Evolutionary conservation across 2,888 invertebrate species (phyloP).

Genomic region (Chrysolina haemoptera): DNA sequence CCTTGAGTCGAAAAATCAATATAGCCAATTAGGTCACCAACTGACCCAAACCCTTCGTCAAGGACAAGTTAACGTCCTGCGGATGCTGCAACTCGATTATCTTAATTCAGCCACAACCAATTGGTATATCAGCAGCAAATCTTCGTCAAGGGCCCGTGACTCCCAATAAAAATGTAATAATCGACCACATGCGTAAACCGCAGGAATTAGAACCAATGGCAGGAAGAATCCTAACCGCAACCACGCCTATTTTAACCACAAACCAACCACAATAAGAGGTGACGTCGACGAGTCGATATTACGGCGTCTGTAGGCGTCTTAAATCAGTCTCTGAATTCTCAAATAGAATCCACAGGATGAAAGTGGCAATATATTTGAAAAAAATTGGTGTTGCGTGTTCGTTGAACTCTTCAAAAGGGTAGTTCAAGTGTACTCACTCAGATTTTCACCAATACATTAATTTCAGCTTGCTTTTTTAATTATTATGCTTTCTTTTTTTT

Average conservation of each 20-base stretch:
- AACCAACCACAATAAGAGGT: conserved; percentile 72
- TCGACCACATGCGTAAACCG: conserved; percentile 73
- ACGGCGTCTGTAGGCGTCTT: conserved; percentile 63
- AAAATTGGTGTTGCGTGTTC: no score
- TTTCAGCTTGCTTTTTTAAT: no score
- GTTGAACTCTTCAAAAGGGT: no score
- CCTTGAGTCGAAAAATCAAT: conserved; percentile 46
- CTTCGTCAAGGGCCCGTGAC: conserved; percentile 38
- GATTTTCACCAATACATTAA: no score
- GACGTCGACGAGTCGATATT: conserved; percentile 67
- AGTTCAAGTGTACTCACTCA: no score
- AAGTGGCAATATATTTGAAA: not conserved
- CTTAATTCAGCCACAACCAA: conserved; percentile 42
- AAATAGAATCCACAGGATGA: conserved; percentile 26
- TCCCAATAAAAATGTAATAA: conserved; percentile 70
- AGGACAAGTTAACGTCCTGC: conserved; percentile 16
- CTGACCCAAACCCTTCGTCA: conserved; percentile 37
- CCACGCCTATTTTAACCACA: conserved; percentile 63
- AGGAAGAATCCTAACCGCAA: conserved; percentile 75
- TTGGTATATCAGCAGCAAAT: conserved; percentile 32
- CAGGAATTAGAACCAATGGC: conserved; percentile 74
- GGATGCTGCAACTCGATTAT: conserved; percentile 32
- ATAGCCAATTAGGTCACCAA: conserved; percentile 43
- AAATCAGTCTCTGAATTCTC: conserved; percentile 50
- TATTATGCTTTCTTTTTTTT: no score